Base-by-base conservation (phyloP, 2,113 vertebrate genomes). In the Pseudorasbora parva region DNA sequence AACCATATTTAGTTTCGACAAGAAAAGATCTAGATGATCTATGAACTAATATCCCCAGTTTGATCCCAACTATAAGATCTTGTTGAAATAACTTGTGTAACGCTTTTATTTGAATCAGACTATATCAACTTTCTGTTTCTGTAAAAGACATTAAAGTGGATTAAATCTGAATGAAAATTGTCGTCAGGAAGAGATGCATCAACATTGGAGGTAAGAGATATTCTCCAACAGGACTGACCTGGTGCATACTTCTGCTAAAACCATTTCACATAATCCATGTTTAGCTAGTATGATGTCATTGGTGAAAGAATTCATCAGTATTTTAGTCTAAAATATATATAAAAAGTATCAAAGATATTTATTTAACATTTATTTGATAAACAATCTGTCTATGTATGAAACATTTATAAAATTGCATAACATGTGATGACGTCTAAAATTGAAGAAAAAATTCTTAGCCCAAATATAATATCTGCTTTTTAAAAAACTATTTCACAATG, bases 191-290 rank as follows among this genome's bases (percentile, higher is more conserved):
- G 41, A 14, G 57, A 64, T 47, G 49, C 2, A n/a, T n/a, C 51
- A 41, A 37, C 30, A 77, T 3, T 17, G 57, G 57, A 78, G 12
- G 76, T 27, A 62, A 74, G 47, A 49, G 72, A 74, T 51, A 74
- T 74, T 45, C 76, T 57, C 51, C 41, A 33, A 57, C 30, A 23
- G 30, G 17, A 33, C 30, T 33, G 74, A 76, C 19, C 30, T 21
- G 8, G 21, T 43, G 60, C 14, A 43, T 12, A 60, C 59, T 30
- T 21, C 43, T 66, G 43, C 25, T 45, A n/a, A 64, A 66, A 66
- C n/a, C 15, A 66, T 64, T 79, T 12, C 9, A 47, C 19, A 7
- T 79, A 79, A 62, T 57, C 19, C 56, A 23, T 1, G 8, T 3
- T 77, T 41, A 8, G 33, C 7, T 59, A 12, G 59, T 64, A 15